A percentile compares a stretch with the other conserved stretches of the same genome.
phyloP scores from a whole-genome alignment of 2,113 vertebrate genomes.

The Perca schrenkii region DNA sequence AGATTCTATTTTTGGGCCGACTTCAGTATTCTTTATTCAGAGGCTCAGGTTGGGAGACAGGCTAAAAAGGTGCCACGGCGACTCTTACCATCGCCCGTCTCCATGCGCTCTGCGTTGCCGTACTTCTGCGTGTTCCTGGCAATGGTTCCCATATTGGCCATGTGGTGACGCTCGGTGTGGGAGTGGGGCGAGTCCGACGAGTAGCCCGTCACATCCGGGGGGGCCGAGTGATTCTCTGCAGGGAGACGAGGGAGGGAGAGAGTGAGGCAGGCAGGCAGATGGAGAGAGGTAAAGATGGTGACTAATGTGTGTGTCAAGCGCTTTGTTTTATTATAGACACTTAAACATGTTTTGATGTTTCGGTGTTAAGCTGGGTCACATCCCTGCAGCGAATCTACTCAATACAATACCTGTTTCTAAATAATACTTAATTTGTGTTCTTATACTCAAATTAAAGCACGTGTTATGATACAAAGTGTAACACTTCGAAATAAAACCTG shows the following conservation, averaged over 20 bases:
- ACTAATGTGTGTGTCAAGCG: constrained; percentile 18
- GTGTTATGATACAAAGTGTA: background rate
- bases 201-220: constrained; percentile 98
- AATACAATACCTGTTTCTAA: background rate
- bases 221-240: constrained; percentile 96
- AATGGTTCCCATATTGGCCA: constrained; percentile 95
- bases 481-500: background rate
- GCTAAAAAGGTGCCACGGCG: background rate
- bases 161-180: constrained; percentile 94
- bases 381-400: background rate
- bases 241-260: background rate
- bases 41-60: constrained; percentile 12
- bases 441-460: background rate
- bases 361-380: constrained; percentile 35
- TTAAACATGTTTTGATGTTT: constrained; percentile 28
- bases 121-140: constrained; percentile 94
- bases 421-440: background rate
- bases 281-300: constrained; percentile 6
- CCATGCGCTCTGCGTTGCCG: constrained; percentile 98
- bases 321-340: constrained; percentile 3
- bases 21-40: constrained; percentile 11
- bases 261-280: constrained; percentile 9
- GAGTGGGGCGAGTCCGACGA: constrained; percentile 89
- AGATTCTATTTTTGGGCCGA: constrained; percentile 48
- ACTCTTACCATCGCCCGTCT: constrained; percentile 95